Base-by-base conservation (phyloP, 2,888 invertebrate species). In the Meghimatium bilineatum region DNA sequence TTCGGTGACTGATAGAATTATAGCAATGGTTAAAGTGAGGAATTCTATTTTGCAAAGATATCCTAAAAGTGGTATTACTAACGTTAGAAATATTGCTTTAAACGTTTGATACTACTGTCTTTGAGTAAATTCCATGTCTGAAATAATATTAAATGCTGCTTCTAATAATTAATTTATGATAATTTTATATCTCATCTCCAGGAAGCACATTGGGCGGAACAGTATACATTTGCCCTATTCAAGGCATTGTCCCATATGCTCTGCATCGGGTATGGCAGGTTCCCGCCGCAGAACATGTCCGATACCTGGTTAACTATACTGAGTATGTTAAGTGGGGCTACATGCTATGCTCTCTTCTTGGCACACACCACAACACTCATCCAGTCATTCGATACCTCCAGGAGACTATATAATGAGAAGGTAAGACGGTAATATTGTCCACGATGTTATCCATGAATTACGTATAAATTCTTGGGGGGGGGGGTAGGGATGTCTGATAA, bases 171-270 rank as follows among this genome's bases (percentile, higher is more conserved):
- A 23, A 14, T 56, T 56, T 56, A 3, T 6, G 56, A 17, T 56
- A 12, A 56, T 56, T 20, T 56, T 32, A 8, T 71, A 17, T 71
- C 6, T 49, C 71, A 38, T 60, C 95, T 95, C 29, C 95, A 99
- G 98, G 97, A 98, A 93, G 97, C 98, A 87, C 97, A 97, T 94
- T 99, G 99, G 99, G 95, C 98, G 93, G 98, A 98, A 94, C 99
- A 99, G 95, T 99, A 99, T 95, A 98, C 98, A 86, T 99, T 98
- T 98, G 98, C 98, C 87, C 95, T 99, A 91, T 99, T 99, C 95
- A 99, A 99, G 94, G 99, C 99, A 87, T 97, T 99, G 97, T 99
- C 99, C 56, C 99, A 99, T 94, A 99, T 99, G 99, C 95, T 99
- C 92, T 99, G 98, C 95, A 99, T 99, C 94, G 99, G 99, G 89